Evolutionary conservation across 2,797 vertebrate species (phyloP).

Genomic region (Chrosomus eos): DNA sequence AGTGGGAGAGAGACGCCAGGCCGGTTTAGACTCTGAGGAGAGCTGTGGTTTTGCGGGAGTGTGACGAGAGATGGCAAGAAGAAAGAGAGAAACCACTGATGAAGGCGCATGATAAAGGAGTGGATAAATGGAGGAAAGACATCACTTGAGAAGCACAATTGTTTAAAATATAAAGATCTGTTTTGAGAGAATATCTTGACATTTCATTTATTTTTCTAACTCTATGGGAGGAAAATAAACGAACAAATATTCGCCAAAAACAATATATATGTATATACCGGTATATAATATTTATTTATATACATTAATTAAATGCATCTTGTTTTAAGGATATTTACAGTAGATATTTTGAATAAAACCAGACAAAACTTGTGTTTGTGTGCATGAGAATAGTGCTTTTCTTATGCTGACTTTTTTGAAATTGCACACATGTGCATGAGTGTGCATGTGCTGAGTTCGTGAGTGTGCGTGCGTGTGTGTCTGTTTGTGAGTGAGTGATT

Average conservation of each 20-base stretch:
- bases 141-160: constrained; percentile 10
- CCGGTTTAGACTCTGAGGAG: constrained; percentile 73
- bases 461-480: neutral
- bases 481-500: too few relatives aligned
- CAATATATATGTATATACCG: too few relatives aligned
- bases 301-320: neutral
- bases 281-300: too few relatives aligned
- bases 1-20: constrained; percentile 75
- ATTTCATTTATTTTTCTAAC: neutral
- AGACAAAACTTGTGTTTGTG: neutral
- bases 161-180: neutral
- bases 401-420: too few relatives aligned
- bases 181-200: neutral
- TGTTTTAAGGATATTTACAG: neutral
- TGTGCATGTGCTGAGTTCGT: constrained; percentile 1
- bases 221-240: neutral
- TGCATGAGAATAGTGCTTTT: neutral
- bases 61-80: constrained; percentile 59
- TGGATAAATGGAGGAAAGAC: constrained; percentile 31
- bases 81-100: constrained; percentile 30
- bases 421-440: constrained; percentile 31
- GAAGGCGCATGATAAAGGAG: too few relatives aligned
- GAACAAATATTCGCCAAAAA: neutral
- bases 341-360: too few relatives aligned
- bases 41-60: constrained; percentile 71